These are phyloP conservation scores for Diacarnus erythraeanus DNA, from an alignment of 37 sponge, comb jelly and placozoan species.

Conservation along the genomic window DNA sequence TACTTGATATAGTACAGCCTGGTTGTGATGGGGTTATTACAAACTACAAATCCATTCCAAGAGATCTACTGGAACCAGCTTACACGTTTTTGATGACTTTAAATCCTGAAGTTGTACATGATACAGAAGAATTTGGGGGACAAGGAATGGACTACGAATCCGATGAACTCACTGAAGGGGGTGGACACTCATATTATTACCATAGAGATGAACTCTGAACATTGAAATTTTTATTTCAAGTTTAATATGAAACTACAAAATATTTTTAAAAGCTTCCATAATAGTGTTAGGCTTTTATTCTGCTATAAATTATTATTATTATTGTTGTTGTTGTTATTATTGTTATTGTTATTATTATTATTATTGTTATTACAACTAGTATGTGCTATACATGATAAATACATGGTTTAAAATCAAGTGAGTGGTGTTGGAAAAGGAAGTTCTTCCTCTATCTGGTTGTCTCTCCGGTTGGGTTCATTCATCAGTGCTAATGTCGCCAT, in stretches of 20 bases:
- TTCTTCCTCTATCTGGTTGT: neutral
- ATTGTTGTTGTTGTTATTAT: no score
- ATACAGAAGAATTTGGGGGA: neutral
- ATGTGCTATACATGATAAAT: neutral
- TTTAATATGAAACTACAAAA: no score
- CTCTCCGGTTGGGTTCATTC: neutral
- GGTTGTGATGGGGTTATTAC: constrained; percentile 41
- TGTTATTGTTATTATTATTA: no score
- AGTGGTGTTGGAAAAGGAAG: neutral
- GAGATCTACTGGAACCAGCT: neutral
- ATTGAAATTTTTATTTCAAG: no score
- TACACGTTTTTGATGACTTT: neutral
- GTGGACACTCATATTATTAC: constrained; percentile 1
- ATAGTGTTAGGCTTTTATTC: no score
- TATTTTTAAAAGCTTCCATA: no score
- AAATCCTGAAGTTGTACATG: neutral
- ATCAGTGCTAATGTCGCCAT: constrained; percentile 47
- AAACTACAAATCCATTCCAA: neutral
- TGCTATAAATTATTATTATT: no score
- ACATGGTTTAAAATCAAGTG: neutral
- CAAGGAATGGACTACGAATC: neutral
- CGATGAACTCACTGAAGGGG: constrained; percentile 11
- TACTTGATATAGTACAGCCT: constrained; percentile 49
- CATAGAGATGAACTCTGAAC: neutral
- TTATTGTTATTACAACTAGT: neutral